Base-by-base conservation (phyloP, 2,888 invertebrate species). In the Macrosoma leucophasiata region DNA sequence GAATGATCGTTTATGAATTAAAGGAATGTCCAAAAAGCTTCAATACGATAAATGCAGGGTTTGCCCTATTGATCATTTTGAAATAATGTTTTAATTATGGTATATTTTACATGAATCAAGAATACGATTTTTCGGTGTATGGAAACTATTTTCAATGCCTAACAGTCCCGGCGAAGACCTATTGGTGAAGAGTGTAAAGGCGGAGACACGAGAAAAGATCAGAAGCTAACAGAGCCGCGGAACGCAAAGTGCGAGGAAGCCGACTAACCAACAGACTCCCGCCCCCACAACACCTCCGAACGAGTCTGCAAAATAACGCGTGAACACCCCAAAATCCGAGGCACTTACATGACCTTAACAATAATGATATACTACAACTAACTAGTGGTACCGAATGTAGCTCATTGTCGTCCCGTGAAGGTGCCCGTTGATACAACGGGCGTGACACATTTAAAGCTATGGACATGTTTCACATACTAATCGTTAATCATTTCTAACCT, bases 371-470 rank as follows among this genome's bases (percentile, higher is more conserved):
- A 75, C 77, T 78, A 72, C 72, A 72, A 77, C 70, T 54, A 57
- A 66, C 75, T 79, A 79, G 67, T 73, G 76, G 74, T 74, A 75
- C 70, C 64, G 61, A 70, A 69, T 66, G 62, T 68, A 75, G 75
- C 76, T 75, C 74, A 59, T 65, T 61, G 70, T 69, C 71, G 59
- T 60, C 69, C 72, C 66, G 67, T 60, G 57, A 65, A 58, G 69
- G 74, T n/a, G 67, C 73, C 79, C 81, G 72, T 79, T 79, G 79
- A 81, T 81, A 79, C 82, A 78, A 81, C 82, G 77, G 78, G 63
- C 58, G 71, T 68, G 77, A 75, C 73, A 77, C 76, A 69, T 71
- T 81, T 82, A 82, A 84, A 82, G 82, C 84, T 84, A 84, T 84
- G 81, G 82, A 82, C 82, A 79, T 77, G 73, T 78, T 74, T 78